Base-by-base conservation (phyloP, 2,113 vertebrate genomes). In the Platichthys flesus region DNA sequence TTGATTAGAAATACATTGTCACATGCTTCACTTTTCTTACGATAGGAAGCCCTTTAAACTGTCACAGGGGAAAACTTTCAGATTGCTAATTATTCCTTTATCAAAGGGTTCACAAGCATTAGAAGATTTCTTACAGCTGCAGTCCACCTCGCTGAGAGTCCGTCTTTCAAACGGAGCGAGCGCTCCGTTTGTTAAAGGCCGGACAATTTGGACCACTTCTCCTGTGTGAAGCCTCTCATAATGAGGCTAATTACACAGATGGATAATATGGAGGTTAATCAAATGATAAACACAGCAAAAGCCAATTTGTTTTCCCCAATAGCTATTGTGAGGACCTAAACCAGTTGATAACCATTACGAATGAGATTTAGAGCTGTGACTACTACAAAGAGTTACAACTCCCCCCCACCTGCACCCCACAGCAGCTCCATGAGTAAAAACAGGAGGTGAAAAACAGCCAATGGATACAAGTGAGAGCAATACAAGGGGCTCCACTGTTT, bases 341-440 rank as follows among this genome's bases (percentile, higher is more conserved):
- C 85, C 82, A n/a, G 87, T 75, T 92, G 90, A 93, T 91, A 91
- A 91, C 76, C 92, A 88, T 93, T 90, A 90, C 88, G 89, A 93
- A 92, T 90, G 76, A 88, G 88, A 92, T 93, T 93, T 88, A 62
- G 61, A 83, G 83, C 89, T 90, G 90, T 85, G 82, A 90, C 90
- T 84, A 88, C 88, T 91, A 90, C 90, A 90, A 90, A 92, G 86
- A 81, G 58, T 42, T 84, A 68, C 68, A 72, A 65, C 71, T 62
- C 70, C 65, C 51, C 55, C 68, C 54, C 76, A 65, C 49, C 61
- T 23, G 28, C 79, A 61, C 45, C 66, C 63, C 15, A 16, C 75
- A 23, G 56, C 79, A 61, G 35, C 76, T 72, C 86, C 65, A 84
- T 65, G 71, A 85, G 86, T 84, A 26, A 77, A 54, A 72, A 35